Percentiles rank a stretch among this genome's conserved stretches.
Conservation (phyloP, 1,140 invertebrate species). For the Eumaeus atala region DNA sequence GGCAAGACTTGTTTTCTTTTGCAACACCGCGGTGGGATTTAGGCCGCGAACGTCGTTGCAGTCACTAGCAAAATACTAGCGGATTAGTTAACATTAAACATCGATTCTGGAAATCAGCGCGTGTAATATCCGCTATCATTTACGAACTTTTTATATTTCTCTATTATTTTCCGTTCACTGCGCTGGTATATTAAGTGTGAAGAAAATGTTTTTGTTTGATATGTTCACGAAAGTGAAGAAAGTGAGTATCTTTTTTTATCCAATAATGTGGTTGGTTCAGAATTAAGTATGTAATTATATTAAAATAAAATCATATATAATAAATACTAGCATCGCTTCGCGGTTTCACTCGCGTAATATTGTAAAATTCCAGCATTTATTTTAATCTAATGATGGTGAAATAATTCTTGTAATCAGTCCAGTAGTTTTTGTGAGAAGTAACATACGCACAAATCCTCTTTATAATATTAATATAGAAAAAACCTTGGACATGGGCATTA, state of each 20-base stretch:
- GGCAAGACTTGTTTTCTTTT: constrained; percentile 1
- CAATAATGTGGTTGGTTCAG: too few relatives aligned
- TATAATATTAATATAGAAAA: too few relatives aligned
- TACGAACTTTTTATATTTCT: background rate
- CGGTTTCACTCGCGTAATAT: too few relatives aligned
- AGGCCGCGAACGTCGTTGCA: background rate
- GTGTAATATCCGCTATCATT: constrained; percentile 5
- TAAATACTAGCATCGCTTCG: too few relatives aligned
- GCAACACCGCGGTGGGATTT: background rate
- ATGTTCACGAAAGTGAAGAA: constrained; percentile 11
- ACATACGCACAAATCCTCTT: too few relatives aligned
- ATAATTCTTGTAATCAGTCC: too few relatives aligned
- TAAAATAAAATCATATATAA: too few relatives aligned
- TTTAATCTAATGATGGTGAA: too few relatives aligned
- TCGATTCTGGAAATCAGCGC: background rate
- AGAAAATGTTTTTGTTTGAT: constrained; percentile 6
- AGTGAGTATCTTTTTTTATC: background rate
- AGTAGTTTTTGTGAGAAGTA: too few relatives aligned
- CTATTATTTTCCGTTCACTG: background rate
- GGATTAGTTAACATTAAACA: background rate
- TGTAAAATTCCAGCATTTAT: too few relatives aligned
- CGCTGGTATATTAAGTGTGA: background rate
- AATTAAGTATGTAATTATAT: too few relatives aligned
- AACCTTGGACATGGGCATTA: too few relatives aligned
- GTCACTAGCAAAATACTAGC: constrained; percentile 1